A percentile compares a stretch with the other conserved stretches of the same genome.
Conservation (phyloP, 2,888 invertebrate genomes). For the Amitus sp. region DNA sequence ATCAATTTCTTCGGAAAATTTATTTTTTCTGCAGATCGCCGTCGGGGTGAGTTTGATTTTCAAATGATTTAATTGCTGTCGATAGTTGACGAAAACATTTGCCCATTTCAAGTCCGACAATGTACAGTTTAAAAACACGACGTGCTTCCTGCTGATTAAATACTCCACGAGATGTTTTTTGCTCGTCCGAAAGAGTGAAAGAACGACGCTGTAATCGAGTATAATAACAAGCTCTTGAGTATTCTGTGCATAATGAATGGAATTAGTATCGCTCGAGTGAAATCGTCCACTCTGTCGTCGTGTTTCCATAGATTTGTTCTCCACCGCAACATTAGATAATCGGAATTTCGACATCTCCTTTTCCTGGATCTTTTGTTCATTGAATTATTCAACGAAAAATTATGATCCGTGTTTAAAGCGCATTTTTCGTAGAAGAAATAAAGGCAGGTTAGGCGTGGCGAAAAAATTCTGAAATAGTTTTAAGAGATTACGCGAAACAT, state of each 20-base stretch:
- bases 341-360: constrained; percentile 22
- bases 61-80: too few relatives aligned
- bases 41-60: too few relatives aligned
- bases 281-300: constrained; percentile 30
- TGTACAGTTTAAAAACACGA: background rate
- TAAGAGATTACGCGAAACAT: too few relatives aligned
- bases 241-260: constrained; percentile 21
- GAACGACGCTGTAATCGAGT: constrained; percentile 30
- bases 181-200: background rate
- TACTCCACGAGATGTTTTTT: constrained; percentile 2
- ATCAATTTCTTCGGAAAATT: too few relatives aligned
- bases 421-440: too few relatives aligned
- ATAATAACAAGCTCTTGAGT: constrained; percentile 21
- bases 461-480: too few relatives aligned
- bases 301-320: constrained; percentile 30
- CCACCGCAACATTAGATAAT: constrained; percentile 32
- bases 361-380: background rate
- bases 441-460: too few relatives aligned
- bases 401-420: background rate
- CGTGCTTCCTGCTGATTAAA: background rate
- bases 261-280: constrained; percentile 33
- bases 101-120: background rate
- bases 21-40: too few relatives aligned
- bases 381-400: background rate
- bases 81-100: too few relatives aligned